Percentiles rank a stretch among this genome's conserved stretches.
These are phyloP conservation scores for Nasonovia ribisnigri DNA, from an alignment of 2,888 invertebrate species.

Conservation along the genomic window DNA sequence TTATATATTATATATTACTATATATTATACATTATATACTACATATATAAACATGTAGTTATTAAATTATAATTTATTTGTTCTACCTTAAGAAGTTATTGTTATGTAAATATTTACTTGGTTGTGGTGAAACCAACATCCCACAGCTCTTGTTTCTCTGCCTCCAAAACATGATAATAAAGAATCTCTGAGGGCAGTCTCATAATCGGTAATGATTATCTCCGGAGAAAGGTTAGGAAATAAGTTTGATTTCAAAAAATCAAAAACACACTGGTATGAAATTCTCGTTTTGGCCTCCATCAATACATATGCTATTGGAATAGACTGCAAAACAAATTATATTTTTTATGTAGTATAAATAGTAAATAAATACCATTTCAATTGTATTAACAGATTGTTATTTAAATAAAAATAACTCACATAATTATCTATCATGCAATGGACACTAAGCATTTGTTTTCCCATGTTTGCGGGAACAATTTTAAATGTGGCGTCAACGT, in stretches of 20 bases:
- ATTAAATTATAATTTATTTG: no score
- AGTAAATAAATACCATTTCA: no score
- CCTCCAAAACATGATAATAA: not conserved
- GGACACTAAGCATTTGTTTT: no score
- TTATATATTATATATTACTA: no score
- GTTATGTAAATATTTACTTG: not conserved
- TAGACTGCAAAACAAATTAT: not conserved
- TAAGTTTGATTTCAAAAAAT: not conserved
- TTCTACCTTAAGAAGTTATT: no score
- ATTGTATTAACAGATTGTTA: not conserved
- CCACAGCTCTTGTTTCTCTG: not conserved
- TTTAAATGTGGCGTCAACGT: not conserved
- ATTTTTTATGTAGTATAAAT: no score
- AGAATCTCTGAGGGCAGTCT: not conserved
- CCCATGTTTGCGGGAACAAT: not conserved
- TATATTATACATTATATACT: no score
- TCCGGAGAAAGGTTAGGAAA: not conserved
- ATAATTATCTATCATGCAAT: not conserved
- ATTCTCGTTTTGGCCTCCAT: not conserved
- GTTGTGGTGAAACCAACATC: conserved; percentile 10
- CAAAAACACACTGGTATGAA: not conserved
- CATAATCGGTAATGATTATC: not conserved
- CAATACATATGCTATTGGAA: not conserved
- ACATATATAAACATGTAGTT: no score
- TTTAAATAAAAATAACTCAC: not conserved